Base-by-base conservation (phyloP, 2,888 invertebrate genomes). In the Netelia inedita region DNA sequence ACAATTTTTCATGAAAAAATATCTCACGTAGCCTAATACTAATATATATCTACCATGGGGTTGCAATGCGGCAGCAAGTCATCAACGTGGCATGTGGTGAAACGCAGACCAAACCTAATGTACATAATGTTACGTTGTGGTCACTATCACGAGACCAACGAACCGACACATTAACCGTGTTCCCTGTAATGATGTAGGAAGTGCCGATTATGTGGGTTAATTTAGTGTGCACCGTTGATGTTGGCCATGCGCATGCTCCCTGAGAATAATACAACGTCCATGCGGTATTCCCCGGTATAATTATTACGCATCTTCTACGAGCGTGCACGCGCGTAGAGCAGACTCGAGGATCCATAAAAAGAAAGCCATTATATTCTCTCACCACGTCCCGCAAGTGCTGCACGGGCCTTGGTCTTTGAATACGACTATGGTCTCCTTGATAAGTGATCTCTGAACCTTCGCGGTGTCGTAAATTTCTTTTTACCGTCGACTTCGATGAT, bases 141-240 rank as follows among this genome's bases (percentile, higher is more conserved):
- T 28, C 69, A 74, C 63, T 61, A 71, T 19, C 21, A 35, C 74
- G 46, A 35, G 19, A 21, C 59, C 16, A 50, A 35, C 69, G 23
- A 23, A 23, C 66, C 55, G 80, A 71, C 55, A 28, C 41, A 23
- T 16, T 16, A 75, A 28, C 50, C 71, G 19, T 68, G n/a, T 59
- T 73, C 55, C 9, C 35, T 73, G 55, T 79, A 85, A 87, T 82
- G 80, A 85, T 79, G 74, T 85, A 85, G 88, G 87, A 89, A 89
- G 88, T 84, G 83, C 85, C 66, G 87, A 86, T 84, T 79, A 82
- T 85, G 85, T 83, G 84, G 86, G 86, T 88, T 87, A 88, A 89
- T 90, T 89, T 88, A 35, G 85, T 81, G 83, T 35, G 69, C 73
- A 63, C 61, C 8, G 50, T 19, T 14, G 11, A n/a, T 2, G 14